Evolutionary conservation across 1,140 invertebrate genomes (phyloP).

Genomic region (Trachelipus rathkii): DNA sequence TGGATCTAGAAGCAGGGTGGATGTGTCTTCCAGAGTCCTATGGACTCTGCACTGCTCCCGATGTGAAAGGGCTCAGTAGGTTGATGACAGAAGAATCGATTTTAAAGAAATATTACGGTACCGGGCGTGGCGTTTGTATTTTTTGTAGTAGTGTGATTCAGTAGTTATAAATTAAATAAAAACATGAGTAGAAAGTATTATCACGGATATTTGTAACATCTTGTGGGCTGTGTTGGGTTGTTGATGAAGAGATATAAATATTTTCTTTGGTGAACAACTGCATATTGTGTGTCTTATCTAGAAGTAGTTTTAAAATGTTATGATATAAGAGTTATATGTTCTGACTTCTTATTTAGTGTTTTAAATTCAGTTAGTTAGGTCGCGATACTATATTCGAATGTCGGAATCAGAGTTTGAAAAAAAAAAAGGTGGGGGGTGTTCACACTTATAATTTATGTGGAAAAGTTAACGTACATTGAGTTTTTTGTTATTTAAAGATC

Average conservation of each 20-base stretch:
- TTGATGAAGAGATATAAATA: neutral
- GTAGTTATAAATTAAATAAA: neutral
- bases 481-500: conserved; percentile 36
- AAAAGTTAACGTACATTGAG: no score
- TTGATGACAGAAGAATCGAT: neutral
- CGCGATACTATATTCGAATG: no score
- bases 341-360: no score
- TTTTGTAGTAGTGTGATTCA: neutral
- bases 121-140: neutral
- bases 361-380: no score
- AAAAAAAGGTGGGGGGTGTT: no score
- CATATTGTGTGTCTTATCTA: no score
- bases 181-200: neutral
- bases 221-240: no score
- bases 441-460: no score
- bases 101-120: neutral
- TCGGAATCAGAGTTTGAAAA: neutral
- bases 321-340: no score
- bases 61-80: neutral
- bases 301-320: no score
- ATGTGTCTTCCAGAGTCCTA: conserved; percentile 2
- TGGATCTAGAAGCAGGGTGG: neutral
- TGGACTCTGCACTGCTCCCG: neutral
- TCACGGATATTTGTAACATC: no score
- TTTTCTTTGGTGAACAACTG: neutral